Conservation (phyloP, 2,888 invertebrate species). For the Ennomos erosarius region DNA sequence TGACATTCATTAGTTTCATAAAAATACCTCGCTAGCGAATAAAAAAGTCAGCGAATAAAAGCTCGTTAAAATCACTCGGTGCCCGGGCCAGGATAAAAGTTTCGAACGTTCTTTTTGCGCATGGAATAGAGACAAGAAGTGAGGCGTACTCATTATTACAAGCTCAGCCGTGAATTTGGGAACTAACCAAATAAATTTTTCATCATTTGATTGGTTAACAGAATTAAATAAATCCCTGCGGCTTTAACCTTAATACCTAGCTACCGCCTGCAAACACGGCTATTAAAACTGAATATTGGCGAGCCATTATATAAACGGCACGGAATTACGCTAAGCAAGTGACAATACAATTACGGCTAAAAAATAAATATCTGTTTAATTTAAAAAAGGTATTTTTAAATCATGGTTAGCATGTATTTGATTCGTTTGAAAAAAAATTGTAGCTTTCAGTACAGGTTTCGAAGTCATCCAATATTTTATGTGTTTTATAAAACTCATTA, state of each 20-base stretch:
- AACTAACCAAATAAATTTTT: slow-evolving; percentile 69
- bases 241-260: slow-evolving; percentile 19
- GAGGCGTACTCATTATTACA: slow-evolving; percentile 70
- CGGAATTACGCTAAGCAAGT: too few species aligned
- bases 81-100: slow-evolving; percentile 71
- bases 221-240: slow-evolving; percentile 24
- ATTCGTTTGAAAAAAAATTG: too few species aligned
- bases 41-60: slow-evolving; percentile 68
- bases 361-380: too few species aligned
- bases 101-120: slow-evolving; percentile 60
- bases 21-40: slow-evolving; percentile 59
- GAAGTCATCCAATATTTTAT: too few species aligned
- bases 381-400: too few species aligned
- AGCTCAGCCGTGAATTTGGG: slow-evolving; percentile 63
- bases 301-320: too few species aligned
- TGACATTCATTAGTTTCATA: slow-evolving; percentile 78
- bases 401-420: too few species aligned
- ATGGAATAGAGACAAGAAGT: slow-evolving; percentile 59
- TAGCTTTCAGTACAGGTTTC: too few species aligned
- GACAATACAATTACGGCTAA: too few species aligned
- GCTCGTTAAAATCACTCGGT: slow-evolving; percentile 78
- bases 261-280: slow-evolving; percentile 30
- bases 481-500: background rate
- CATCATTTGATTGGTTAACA: slow-evolving; percentile 26
- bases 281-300: background rate